Evolutionary conservation across 2,797 vertebrate species (phyloP), one percentile per base, ranked within the genome.

Genomic region (Erpetoichthys calabaricus): DNA sequence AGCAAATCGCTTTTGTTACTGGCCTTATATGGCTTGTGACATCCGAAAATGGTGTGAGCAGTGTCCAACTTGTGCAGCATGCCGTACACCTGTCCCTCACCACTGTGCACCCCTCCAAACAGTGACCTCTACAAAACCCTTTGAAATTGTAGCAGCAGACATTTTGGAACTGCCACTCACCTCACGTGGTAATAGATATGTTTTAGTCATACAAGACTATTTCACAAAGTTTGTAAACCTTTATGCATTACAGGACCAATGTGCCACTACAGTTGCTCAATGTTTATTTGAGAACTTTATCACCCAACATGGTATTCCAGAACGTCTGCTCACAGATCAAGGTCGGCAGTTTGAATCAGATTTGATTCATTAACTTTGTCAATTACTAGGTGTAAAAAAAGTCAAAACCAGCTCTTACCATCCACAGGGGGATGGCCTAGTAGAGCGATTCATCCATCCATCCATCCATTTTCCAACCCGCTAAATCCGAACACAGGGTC

Each of bases 211-310:
- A 3, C 57, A 67, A 44, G 58, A 68, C 51, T 59, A 67, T 42
- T 65, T 65, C 2, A 58, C 55, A 1, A 65, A 67, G 49, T 61
- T 62, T 56, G 60, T 68, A n/a, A 70, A 65, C 44, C 57, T 70
- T 3, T 65, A 62, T 54, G 54, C 63, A 25, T 61, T 63, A 43
- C 58, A 25, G 25, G 25, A 25, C 25, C 25, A 25, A 25, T 25
- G 2, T 2, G 25, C 25, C 25, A 25, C 25, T 25, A 25, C 25
- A 25, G 25, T 25, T 25, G 25, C 25, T 25, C 25, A 25, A 25
- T 25, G 25, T 25, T 25, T 25, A 25, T 25, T 25, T 25, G 25
- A 25, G 25, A 25, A 25, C 25, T 25, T 25, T 25, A 25, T 25
- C 25, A 25, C 1, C 25, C 25, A 25, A 25, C 25, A 25, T 25